These are phyloP conservation scores for Blastobasis adustella DNA, from an alignment of 2,888 invertebrate genomes.

Conservation along the genomic window DNA sequence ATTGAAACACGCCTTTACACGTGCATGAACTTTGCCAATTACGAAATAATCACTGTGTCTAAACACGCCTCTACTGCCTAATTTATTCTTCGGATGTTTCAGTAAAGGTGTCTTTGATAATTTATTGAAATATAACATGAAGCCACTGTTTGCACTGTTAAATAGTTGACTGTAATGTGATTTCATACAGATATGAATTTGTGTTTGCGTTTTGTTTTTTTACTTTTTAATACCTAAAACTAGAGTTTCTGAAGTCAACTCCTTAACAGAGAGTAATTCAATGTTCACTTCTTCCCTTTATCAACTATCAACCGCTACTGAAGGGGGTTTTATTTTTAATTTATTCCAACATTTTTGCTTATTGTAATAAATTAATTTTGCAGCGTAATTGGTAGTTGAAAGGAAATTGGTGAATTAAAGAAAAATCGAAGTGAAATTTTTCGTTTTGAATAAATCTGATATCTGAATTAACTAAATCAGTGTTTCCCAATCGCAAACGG, in stretches of 20 bases:
- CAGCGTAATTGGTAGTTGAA: constrained; percentile 69
- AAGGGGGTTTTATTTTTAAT: constrained; percentile 55
- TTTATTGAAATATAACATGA: constrained; percentile 48
- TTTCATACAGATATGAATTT: background rate
- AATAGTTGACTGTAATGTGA: constrained; percentile 44
- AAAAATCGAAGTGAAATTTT: constrained; percentile 47
- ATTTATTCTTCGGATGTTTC: constrained; percentile 46
- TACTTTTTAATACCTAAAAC: too few species aligned
- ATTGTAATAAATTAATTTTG: constrained; percentile 28
- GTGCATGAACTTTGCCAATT: constrained; percentile 29
- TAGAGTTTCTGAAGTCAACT: constrained; percentile 33
- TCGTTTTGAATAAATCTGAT: background rate
- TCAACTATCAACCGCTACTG: constrained; percentile 67
- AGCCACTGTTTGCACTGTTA: constrained; percentile 53
- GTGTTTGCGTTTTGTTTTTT: too few species aligned
- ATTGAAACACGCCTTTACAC: constrained; percentile 55
- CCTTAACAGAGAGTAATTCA: constrained; percentile 37
- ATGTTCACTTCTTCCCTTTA: constrained; percentile 51
- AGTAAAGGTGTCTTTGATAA: constrained; percentile 49
- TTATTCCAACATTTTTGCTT: constrained; percentile 28
- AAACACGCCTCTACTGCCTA: constrained; percentile 29
- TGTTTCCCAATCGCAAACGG: constrained; percentile 13
- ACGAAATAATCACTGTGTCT: constrained; percentile 22
- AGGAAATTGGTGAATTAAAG: constrained; percentile 56
- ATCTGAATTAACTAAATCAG: background rate